Percentiles rank a stretch among this genome's conserved stretches.
Evolutionary conservation across 2,888 invertebrate genomes (phyloP).

Genomic region (Drepanosiphum platanoidis): DNA sequence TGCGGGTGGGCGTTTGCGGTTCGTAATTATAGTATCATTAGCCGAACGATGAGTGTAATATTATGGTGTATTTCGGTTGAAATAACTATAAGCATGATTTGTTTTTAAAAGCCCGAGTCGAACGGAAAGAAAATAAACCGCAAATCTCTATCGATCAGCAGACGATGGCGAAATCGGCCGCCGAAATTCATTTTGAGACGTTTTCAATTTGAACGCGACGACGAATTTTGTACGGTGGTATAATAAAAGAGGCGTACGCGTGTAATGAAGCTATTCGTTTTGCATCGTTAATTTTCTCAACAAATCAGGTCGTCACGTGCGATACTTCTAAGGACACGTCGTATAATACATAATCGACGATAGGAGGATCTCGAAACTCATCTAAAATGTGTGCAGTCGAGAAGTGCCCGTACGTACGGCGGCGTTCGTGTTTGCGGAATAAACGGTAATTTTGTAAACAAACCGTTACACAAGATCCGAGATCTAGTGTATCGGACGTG

Average conservation of each 20-base stretch:
- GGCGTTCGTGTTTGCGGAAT: background rate
- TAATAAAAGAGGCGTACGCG: background rate
- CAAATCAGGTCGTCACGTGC: constrained; percentile 10
- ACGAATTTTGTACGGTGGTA: background rate
- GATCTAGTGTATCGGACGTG: background rate
- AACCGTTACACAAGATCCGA: constrained; percentile 6
- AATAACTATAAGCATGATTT: background rate
- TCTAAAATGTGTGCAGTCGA: background rate
- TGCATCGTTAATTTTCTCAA: constrained; percentile 6
- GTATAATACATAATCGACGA: background rate
- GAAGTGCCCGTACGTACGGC: background rate
- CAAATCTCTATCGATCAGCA: too few species aligned
- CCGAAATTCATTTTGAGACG: background rate
- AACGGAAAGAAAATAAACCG: background rate
- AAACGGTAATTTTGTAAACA: constrained; percentile 22
- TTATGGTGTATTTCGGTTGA: background rate
- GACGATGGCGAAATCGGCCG: too few species aligned
- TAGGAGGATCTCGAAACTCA: too few species aligned
- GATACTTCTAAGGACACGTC: background rate
- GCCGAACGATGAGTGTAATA: background rate
- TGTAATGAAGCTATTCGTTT: background rate
- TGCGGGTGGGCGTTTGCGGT: background rate
- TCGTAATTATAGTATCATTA: background rate
- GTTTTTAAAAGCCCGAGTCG: background rate
- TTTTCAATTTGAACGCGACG: background rate